A percentile compares a stretch with the other conserved stretches of the same genome.
Evolutionary conservation across 2,113 vertebrate genomes (phyloP).

Genomic region (Ibidorhyncha struthersii): DNA sequence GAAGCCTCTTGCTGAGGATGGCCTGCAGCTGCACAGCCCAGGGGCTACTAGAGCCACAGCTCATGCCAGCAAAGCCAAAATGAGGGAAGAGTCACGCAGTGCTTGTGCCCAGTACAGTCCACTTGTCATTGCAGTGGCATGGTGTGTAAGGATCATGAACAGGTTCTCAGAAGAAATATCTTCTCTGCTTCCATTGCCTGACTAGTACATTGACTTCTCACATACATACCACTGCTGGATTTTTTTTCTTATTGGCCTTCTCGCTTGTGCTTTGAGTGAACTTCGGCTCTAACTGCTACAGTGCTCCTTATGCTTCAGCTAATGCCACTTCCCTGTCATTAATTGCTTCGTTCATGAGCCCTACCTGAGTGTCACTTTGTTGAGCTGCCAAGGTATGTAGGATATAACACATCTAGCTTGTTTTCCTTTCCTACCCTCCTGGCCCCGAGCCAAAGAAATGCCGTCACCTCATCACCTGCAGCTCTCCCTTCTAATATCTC

Average conservation of each 20-base stretch:
- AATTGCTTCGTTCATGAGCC: neutral
- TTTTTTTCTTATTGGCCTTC: neutral
- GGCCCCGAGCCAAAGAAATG: conserved; percentile 2
- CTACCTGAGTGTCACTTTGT: conserved; percentile 34
- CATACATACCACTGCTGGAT: neutral
- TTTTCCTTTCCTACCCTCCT: conserved; percentile 67
- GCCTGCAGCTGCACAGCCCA: neutral
- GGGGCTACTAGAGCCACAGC: neutral
- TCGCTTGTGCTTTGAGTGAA: conserved; percentile 21
- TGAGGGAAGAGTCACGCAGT: neutral
- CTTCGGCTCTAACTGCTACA: neutral
- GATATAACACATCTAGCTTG: conserved; percentile 25
- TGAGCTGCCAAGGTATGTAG: conserved; percentile 43
- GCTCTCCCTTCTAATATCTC: conserved; percentile 38
- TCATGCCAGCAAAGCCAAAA: neutral
- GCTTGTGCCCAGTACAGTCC: neutral
- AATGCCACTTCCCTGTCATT: conserved; percentile 26
- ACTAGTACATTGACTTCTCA: neutral
- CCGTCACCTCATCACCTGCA: conserved; percentile 57
- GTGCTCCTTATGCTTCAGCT: neutral
- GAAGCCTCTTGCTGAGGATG: neutral
- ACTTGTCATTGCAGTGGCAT: accelerated
- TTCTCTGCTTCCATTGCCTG: neutral
- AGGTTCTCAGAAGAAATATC: neutral
- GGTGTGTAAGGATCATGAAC: neutral